Conservation (phyloP, 2,113 vertebrate genomes). For the Rhinopomastus cyanomelas region DNA sequence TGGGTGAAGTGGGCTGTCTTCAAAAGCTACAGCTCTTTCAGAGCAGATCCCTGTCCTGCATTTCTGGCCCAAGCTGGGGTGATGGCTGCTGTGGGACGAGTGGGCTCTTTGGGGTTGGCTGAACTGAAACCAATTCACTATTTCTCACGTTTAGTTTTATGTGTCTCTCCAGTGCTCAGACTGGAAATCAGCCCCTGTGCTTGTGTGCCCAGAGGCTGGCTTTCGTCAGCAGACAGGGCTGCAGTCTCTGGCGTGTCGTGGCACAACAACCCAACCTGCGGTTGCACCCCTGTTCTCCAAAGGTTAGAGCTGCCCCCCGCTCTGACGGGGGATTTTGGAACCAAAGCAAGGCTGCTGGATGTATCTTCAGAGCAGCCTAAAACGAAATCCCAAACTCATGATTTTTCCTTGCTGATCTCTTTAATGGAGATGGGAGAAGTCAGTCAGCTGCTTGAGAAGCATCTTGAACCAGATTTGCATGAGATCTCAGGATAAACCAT, state of each 20-base stretch:
- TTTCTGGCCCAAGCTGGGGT: not conserved
- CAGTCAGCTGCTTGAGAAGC: not conserved
- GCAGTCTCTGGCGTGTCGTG: accelerated
- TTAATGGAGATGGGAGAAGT: not conserved
- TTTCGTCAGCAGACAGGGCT: not conserved
- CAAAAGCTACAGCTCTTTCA: not conserved
- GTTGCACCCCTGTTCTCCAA: not conserved
- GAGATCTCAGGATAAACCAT: not conserved
- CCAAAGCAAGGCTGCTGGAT: not conserved
- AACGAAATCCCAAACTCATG: not conserved
- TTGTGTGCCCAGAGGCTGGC: not conserved
- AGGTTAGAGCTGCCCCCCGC: not conserved
- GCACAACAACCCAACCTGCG: not conserved
- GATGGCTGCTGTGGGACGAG: not conserved
- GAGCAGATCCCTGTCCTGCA: not conserved
- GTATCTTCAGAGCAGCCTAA: not conserved
- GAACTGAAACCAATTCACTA: not conserved
- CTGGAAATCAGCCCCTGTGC: not conserved
- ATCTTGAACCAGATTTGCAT: not conserved
- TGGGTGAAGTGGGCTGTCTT: not conserved
- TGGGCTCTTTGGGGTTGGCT: not conserved
- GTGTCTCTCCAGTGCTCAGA: not conserved
- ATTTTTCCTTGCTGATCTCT: not conserved
- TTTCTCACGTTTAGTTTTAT: not conserved
- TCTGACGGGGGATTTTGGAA: not conserved